phyloP scores from a whole-genome alignment of 2,113 vertebrate species.

The Cinclus mexicanus region DNA sequence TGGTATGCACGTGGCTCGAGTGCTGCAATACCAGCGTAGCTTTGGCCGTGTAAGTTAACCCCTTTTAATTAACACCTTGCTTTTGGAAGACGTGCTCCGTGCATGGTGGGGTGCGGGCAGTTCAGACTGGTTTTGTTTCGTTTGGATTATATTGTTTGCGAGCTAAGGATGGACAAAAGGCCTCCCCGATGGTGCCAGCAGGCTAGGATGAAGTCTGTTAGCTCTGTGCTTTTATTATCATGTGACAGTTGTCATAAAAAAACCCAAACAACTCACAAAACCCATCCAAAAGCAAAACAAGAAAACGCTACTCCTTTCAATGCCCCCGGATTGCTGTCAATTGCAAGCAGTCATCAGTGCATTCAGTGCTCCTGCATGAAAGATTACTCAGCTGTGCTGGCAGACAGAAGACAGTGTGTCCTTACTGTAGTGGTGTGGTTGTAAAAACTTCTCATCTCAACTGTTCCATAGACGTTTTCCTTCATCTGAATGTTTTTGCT shows the following conservation, averaged over 20 bases:
- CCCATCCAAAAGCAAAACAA: background rate
- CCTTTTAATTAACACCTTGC: fast-evolving
- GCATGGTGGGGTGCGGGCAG: background rate
- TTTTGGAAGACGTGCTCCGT: fast-evolving
- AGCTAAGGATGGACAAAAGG: background rate
- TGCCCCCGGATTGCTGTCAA: background rate
- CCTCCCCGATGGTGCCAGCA: fast-evolving
- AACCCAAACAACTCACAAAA: background rate
- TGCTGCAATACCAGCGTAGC: fast-evolving
- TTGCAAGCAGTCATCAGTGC: background rate
- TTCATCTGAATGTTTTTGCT: background rate
- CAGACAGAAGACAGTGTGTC: fast-evolving
- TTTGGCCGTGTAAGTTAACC: fast-evolving
- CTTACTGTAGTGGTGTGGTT: no score
- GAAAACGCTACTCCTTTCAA: background rate
- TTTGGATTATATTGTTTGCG: background rate
- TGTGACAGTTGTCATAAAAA: background rate
- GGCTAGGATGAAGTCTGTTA: fast-evolving
- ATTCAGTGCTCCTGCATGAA: background rate
- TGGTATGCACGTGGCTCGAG: background rate
- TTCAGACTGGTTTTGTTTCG: fast-evolving
- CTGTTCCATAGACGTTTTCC: background rate
- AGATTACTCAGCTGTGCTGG: background rate
- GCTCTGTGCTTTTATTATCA: background rate
- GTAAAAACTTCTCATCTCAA: background rate